phyloP scores from a whole-genome alignment of 2,888 invertebrate species.

The Torymus tubicola region DNA sequence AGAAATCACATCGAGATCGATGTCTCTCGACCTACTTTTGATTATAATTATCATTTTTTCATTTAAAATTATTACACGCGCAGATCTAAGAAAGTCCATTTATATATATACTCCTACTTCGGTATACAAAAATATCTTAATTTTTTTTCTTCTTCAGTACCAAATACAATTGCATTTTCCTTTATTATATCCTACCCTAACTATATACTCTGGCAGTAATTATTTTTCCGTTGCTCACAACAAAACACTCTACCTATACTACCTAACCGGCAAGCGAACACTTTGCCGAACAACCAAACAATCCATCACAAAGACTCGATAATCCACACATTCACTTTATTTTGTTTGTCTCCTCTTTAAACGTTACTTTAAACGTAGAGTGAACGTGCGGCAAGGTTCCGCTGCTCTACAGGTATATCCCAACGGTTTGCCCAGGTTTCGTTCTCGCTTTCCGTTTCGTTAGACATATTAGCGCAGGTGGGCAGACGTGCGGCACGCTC shows the following conservation, averaged over 20 bases:
- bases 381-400: slow-evolving; percentile 68
- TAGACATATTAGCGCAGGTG: slow-evolving; percentile 77
- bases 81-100: too few species aligned
- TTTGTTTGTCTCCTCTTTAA: too few species aligned
- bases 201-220: slow-evolving; percentile 37
- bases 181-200: slow-evolving; percentile 5
- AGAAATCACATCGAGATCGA: slow-evolving; percentile 41
- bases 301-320: too few species aligned
- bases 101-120: too few species aligned
- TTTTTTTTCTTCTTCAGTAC: slow-evolving; percentile 20
- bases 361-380: slow-evolving; percentile 49
- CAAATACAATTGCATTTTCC: background rate
- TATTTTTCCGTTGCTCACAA: too few species aligned
- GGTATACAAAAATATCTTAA: too few species aligned
- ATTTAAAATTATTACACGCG: too few species aligned
- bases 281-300: too few species aligned
- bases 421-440: slow-evolving; percentile 66
- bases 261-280: too few species aligned
- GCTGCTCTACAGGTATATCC: slow-evolving; percentile 69
- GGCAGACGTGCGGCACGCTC: slow-evolving; percentile 82
- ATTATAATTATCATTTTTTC: too few species aligned
- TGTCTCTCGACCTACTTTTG: background rate
- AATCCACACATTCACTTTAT: too few species aligned
- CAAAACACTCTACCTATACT: too few species aligned
- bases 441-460: slow-evolving; percentile 61